Percentiles rank a stretch among this genome's conserved stretches.
Conservation (phyloP, 2,888 invertebrate species). For the Harpagoxenus sublaevis region DNA sequence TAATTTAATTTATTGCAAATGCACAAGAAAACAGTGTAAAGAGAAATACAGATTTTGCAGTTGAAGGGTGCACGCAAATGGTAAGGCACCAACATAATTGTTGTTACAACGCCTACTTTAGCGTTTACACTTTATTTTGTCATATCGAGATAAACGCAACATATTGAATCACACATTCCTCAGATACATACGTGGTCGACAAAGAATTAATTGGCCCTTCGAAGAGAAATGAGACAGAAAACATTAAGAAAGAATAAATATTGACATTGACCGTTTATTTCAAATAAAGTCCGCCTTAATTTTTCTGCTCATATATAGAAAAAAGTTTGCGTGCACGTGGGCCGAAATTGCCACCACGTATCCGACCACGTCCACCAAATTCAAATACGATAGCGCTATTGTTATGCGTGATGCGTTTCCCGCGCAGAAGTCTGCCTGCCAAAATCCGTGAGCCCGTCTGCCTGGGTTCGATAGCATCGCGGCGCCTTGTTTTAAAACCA, state of each 20-base stretch:
- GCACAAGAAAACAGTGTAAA: too few relatives aligned
- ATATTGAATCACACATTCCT: not conserved
- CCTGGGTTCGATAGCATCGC: slow-evolving; percentile 75
- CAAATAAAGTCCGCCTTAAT: slow-evolving; percentile 79
- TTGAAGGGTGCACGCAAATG: too few relatives aligned
- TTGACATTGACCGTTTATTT: slow-evolving; percentile 9
- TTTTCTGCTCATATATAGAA: slow-evolving; percentile 55
- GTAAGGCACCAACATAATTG: too few relatives aligned
- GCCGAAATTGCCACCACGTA: slow-evolving; percentile 42
- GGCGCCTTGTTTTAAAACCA: slow-evolving; percentile 70
- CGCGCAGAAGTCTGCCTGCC: slow-evolving; percentile 74
- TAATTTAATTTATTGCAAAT: too few relatives aligned
- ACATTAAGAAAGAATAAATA: not conserved
- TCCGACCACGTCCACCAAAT: slow-evolving; percentile 77
- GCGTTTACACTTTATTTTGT: too few relatives aligned
- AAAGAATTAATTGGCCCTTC: not conserved
- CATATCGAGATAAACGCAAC: not conserved
- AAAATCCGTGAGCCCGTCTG: slow-evolving; percentile 74
- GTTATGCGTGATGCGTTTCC: slow-evolving; percentile 78
- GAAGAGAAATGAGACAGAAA: not conserved
- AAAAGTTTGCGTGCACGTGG: not conserved
- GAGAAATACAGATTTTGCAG: too few relatives aligned
- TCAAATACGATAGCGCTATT: slow-evolving; percentile 81
- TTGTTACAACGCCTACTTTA: too few relatives aligned
- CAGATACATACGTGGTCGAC: not conserved